Conservation (phyloP, 2,888 invertebrate species). For the Pantelozetes paolii region DNA sequence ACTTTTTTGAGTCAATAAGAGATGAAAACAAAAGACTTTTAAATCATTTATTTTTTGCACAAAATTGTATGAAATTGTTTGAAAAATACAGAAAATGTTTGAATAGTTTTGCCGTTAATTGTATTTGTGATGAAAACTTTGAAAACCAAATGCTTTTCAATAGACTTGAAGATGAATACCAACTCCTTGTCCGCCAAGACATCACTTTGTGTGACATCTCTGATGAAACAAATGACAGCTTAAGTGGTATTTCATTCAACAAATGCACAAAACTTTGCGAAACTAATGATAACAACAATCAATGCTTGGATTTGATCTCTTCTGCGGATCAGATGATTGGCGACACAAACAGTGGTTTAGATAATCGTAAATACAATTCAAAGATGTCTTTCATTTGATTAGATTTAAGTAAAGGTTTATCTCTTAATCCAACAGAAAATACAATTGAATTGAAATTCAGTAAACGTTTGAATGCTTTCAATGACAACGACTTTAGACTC, state of each 20-base stretch:
- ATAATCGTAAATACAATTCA: too few species aligned
- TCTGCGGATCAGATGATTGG: background rate
- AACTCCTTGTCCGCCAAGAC: background rate
- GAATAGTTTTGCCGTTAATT: background rate
- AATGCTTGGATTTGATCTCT: background rate
- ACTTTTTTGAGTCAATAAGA: background rate
- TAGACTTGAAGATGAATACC: background rate
- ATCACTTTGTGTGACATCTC: background rate
- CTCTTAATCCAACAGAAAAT: background rate
- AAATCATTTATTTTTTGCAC: slow-evolving; percentile 9
- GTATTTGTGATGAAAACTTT: slow-evolving; percentile 11
- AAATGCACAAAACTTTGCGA: background rate
- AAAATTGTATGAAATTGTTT: slow-evolving; percentile 23
- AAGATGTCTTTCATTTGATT: background rate
- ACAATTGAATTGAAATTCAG: background rate
- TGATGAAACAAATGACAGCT: background rate
- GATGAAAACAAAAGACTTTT: slow-evolving; percentile 26
- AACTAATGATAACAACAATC: background rate
- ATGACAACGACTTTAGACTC: background rate
- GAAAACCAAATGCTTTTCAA: background rate
- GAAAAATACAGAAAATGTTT: slow-evolving; percentile 20
- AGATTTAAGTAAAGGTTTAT: background rate
- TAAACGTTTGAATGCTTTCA: background rate
- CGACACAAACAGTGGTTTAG: background rate
- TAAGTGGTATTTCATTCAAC: background rate